phyloP scores from a whole-genome alignment of 2,888 invertebrate species.

The Polymixis flavicincta region DNA sequence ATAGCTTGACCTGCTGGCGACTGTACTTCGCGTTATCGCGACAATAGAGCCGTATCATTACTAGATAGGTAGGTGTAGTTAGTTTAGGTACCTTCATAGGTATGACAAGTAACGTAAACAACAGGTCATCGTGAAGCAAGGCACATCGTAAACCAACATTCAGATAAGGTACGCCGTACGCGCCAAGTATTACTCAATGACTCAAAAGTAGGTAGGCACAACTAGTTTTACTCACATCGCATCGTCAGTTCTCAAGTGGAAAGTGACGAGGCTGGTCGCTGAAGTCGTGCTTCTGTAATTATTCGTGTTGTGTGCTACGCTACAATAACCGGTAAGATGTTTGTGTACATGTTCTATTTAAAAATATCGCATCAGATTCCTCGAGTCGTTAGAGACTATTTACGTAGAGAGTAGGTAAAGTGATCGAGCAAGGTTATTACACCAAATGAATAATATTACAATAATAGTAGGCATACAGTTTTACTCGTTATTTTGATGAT shows the following conservation, averaged over 20 bases:
- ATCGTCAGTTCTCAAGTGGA: conserved; percentile 63
- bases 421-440: conserved; percentile 50
- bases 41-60: too few relatives aligned
- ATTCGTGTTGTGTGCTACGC: conserved; percentile 62
- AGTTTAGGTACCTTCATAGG: not conserved
- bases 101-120: conserved; percentile 31
- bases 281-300: conserved; percentile 54
- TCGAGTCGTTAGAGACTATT: conserved; percentile 55
- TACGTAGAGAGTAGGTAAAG: conserved; percentile 34
- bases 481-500: conserved; percentile 55
- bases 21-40: too few relatives aligned
- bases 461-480: conserved; percentile 16
- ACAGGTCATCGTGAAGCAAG: conserved; percentile 60
- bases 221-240: conserved; percentile 64
- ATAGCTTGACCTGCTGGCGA: too few relatives aligned
- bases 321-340: conserved; percentile 73
- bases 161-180: conserved; percentile 77
- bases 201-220: not conserved
- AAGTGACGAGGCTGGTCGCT: conserved; percentile 69
- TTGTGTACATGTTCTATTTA: conserved; percentile 65
- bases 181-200: conserved; percentile 67
- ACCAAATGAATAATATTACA: conserved; percentile 24
- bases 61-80: too few relatives aligned
- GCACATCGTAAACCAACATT: conserved; percentile 72
- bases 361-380: conserved; percentile 56